A percentile compares a stretch with the other conserved stretches of the same genome.
phyloP scores from a whole-genome alignment of 2,113 vertebrate species.

The Dermatemys mawii region DNA sequence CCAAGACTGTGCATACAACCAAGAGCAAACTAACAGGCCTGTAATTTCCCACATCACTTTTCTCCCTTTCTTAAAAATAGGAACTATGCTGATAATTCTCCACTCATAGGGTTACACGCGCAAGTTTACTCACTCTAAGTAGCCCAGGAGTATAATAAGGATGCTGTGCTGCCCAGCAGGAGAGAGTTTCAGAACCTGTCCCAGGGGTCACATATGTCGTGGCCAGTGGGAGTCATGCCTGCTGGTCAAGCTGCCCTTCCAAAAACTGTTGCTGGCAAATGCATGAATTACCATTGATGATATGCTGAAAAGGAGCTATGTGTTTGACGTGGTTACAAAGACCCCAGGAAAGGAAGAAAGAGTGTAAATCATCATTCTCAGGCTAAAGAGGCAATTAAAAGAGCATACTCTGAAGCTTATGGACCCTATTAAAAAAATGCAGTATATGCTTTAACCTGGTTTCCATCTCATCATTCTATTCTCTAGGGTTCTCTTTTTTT shows the following conservation, averaged over 20 bases:
- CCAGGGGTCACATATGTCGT: background rate
- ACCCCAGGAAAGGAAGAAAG: background rate
- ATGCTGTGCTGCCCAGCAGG: background rate
- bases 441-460: background rate
- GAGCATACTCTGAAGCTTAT: background rate
- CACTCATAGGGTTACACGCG: background rate
- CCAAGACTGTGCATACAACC: background rate
- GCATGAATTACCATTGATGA: background rate
- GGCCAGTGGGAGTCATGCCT: background rate
- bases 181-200: background rate
- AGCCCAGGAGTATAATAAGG: background rate
- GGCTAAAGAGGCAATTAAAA: background rate
- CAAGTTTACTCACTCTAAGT: background rate
- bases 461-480: conserved; percentile 2
- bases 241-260: background rate
- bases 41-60: background rate
- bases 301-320: background rate
- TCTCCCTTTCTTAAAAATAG: background rate
- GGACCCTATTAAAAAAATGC: background rate
- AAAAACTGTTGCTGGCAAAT: background rate
- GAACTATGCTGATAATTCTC: background rate
- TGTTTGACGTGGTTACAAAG: background rate
- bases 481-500: background rate
- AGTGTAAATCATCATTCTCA: background rate
- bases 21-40: background rate